Conservation (phyloP, 1,140 invertebrate genomes). For the Idris sp. region DNA sequence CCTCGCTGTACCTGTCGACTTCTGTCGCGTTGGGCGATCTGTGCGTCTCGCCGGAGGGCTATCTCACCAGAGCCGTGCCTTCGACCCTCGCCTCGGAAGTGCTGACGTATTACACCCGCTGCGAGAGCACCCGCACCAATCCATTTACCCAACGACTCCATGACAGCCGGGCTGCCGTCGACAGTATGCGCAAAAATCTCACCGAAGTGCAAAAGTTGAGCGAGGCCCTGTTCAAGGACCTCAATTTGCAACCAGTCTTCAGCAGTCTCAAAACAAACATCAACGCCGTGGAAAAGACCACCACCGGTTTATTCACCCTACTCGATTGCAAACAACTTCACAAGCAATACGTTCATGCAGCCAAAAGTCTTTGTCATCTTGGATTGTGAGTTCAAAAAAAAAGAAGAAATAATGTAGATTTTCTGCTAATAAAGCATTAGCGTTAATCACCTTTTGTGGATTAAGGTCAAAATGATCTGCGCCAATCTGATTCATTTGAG, state of each 20-base stretch:
- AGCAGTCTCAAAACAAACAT: constrained; percentile 85
- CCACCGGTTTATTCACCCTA: constrained; percentile 81
- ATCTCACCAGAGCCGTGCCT: constrained; percentile 68
- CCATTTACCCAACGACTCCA: constrained; percentile 87
- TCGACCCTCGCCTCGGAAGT: constrained; percentile 80
- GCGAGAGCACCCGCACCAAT: constrained; percentile 86
- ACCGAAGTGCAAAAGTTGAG: constrained; percentile 81
- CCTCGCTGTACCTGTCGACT: constrained; percentile 88
- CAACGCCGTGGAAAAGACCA: constrained; percentile 82
- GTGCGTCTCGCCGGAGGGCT: constrained; percentile 85
- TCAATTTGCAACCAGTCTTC: constrained; percentile 83
- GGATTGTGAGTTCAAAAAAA: constrained; percentile 87
- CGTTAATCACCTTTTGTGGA: too few relatives aligned
- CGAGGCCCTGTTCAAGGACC: constrained; percentile 81
- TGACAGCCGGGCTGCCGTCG: constrained; percentile 85
- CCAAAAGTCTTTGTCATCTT: constrained; percentile 87
- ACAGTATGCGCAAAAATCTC: constrained; percentile 83
- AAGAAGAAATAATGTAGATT: too few relatives aligned
- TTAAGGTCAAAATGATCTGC: too few relatives aligned
- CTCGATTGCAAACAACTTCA: constrained; percentile 89
- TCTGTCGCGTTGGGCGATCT: constrained; percentile 89
- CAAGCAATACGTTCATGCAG: constrained; percentile 86
- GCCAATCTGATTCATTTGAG: too few relatives aligned
- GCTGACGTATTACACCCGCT: constrained; percentile 89
- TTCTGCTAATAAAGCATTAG: too few relatives aligned